Base-by-base conservation (phyloP, 2,113 vertebrate genomes). In the Apus apus region DNA sequence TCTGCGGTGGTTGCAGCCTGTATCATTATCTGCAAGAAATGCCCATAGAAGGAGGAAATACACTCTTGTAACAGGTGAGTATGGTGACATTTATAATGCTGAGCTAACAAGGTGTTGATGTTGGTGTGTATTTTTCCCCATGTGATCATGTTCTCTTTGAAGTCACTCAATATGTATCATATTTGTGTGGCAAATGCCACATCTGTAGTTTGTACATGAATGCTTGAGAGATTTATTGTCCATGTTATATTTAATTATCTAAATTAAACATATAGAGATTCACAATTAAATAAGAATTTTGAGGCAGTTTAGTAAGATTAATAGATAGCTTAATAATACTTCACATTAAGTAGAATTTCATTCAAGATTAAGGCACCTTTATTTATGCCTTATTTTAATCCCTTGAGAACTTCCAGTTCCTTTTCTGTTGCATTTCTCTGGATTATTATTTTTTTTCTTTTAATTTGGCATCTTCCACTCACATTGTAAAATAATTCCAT, bases 91-190 rank as follows among this genome's bases (percentile, higher is more conserved):
- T 79, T 87, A 62, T 76, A 91, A 76, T 79, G 50, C 57, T 61
- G 36, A 87, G 73, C 73, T 82, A 87, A 66, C 40, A 79, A 75
- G 45, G 58, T 89, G 81, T 82, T 92, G 80, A 94, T 7, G 1
- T 50, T 65, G 48, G 56, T 66, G 57, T 1, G 1, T 89, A 82
- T 65, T 67, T 91, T 51, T 68, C 40, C 71, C 14, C 54, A 87
- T 93, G 61, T 94, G 87, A 89, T 81, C 6, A 2, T 48, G 8
- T 65, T 90, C 36, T 85, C 8, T 96, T 86, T 91, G 91, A 93
- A 95, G 50, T 61, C 50, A 82, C 30, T 85, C 77, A 78, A 7
- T 54, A 46, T 61, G 4, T 87, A 48, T 80, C 72, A 38, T 8
- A 11, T 89, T 87, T 94, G 48, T 68, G 43, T 82, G 45, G 56